Conservation (phyloP, 2,797 vertebrate species). For the Poeciliopsis gracilis region DNA sequence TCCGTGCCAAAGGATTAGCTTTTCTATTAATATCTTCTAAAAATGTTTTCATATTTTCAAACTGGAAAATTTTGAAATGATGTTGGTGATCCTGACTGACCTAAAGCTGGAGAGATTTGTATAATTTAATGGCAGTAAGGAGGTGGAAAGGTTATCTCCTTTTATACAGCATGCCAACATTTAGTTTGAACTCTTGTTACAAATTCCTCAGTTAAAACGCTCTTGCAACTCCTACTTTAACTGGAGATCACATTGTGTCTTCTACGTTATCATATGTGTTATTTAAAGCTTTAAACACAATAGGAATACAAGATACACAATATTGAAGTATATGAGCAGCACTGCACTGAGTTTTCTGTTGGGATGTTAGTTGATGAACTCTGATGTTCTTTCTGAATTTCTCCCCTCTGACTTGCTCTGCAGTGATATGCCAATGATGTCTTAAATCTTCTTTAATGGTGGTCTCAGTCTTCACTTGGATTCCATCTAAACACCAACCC, state of each 20-base stretch:
- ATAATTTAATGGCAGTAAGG: not conserved
- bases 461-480: constrained; percentile 39
- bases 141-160: not conserved
- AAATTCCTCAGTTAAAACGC: not conserved
- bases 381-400: constrained; percentile 18
- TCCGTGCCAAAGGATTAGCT: not conserved
- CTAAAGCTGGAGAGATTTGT: not conserved
- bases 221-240: not conserved
- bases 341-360: not conserved
- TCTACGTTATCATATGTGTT: not conserved
- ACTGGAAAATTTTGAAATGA: not conserved
- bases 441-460: constrained; percentile 47
- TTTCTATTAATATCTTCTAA: not conserved
- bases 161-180: not conserved
- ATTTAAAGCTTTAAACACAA: not conserved
- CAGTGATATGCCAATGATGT: constrained; percentile 23
- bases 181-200: not conserved
- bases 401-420: constrained; percentile 12
- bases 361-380: constrained; percentile 8
- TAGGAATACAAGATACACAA: not conserved
- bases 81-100: not conserved
- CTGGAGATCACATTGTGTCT: not conserved
- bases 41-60: not conserved
- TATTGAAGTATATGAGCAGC: not conserved
- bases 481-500: constrained; percentile 41